Evolutionary conservation across 2,797 vertebrate genomes (phyloP).

Genomic region (Arremon aurantiirostris): DNA sequence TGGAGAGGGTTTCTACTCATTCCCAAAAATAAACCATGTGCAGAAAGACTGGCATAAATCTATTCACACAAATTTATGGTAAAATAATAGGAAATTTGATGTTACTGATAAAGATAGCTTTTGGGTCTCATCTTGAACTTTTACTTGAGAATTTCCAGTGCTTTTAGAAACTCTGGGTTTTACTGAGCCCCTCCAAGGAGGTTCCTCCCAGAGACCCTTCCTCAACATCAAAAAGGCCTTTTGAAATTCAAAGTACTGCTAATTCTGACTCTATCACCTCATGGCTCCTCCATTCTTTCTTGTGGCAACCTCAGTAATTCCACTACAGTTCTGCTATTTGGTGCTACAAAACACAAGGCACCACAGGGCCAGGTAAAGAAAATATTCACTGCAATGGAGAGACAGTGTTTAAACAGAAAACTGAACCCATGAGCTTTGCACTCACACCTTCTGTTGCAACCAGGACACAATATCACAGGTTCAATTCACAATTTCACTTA

Average conservation of each 20-base stretch:
- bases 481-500: slow-evolving; percentile 35
- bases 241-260: background rate
- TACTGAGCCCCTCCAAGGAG: background rate
- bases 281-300: background rate
- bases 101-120: background rate
- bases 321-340: background rate
- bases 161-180: background rate
- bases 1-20: background rate
- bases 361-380: background rate
- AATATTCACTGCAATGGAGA: background rate
- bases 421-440: background rate
- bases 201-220: background rate
- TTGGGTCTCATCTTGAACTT: background rate
- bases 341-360: background rate
- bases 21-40: background rate
- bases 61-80: background rate
- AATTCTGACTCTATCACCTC: background rate
- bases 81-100: background rate
- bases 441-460: background rate
- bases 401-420: background rate
- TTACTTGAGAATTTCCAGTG: background rate
- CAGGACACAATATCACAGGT: background rate
- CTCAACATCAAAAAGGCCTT: background rate
- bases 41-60: background rate
- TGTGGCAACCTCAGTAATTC: background rate